Evolutionary conservation across 2,888 invertebrate species (phyloP), one percentile per base, ranked within the genome.

Genomic region (Dryococelus australis): DNA sequence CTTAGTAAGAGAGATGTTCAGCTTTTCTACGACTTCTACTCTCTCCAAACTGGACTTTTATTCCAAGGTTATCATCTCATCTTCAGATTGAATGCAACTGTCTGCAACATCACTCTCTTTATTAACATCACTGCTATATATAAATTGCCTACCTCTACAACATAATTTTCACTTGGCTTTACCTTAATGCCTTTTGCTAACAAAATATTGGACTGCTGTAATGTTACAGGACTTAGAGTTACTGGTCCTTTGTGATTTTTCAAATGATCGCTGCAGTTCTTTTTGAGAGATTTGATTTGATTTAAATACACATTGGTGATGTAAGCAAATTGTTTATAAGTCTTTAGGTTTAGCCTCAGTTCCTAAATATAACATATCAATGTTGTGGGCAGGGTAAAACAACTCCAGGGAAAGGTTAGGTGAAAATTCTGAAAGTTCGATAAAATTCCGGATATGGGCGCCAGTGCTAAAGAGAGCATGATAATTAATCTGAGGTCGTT

Each of bases 141-240:
- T 84, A 28, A 26, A 9, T 9, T 12, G 47, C 47, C 79, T 79
- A 79, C 20, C 6, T 79, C 27, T 79, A 79, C 79, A 26, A 27
- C 79, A 79, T 16, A 79, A 8, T 79, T 79, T 79, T 79, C 79
- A 27, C 79, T n/a, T n/a, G n/a, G n/a, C n/a, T n/a, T n/a, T n/a
- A n/a, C n/a, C n/a, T n/a, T n/a, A n/a, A n/a, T n/a, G n/a, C n/a
- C n/a, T 9, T 47, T 16, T 79, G 79, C 79, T 79, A 16, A 27
- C 79, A 27, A 79, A 79, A 26, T 27, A 10, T 79, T 79, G 27
- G 9, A 79, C 79, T 79, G 79, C 20, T 79, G 9, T 79, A 79
- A 79, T 27, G 79, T 79, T 79, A 79, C 79, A 79, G 79, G 79
- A 27, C 79, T 6, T 79, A 79, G 79, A 79, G n/a, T 26, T 79